Percentiles rank a stretch among this genome's conserved stretches.
Evolutionary conservation across 2,113 vertebrate genomes (phyloP).

Genomic region (Cervus canadensis): DNA sequence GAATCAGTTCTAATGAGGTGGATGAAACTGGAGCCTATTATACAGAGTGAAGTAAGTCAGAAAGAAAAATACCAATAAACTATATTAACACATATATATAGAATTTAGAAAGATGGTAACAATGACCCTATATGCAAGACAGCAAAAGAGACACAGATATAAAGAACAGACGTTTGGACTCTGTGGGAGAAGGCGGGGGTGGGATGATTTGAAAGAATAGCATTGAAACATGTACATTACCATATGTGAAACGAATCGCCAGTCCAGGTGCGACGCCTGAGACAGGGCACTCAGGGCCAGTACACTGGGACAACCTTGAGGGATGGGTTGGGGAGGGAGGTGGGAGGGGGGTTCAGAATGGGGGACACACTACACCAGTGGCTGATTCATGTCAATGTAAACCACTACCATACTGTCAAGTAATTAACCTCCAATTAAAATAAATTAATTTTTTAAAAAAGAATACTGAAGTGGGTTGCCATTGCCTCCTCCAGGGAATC

Average conservation of each 20-base stretch:
- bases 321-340: not conserved
- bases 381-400: not conserved
- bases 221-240: not conserved
- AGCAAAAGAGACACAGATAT: not conserved
- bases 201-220: not conserved
- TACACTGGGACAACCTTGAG: not conserved
- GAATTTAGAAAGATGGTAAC: not conserved
- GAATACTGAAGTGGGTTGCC: not conserved
- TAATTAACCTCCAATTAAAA: not conserved
- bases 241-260: not conserved
- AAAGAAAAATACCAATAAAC: not conserved
- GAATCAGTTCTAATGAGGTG: not conserved
- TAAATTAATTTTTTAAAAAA: not conserved
- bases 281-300: not conserved
- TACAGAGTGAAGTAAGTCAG: not conserved
- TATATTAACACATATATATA: not conserved
- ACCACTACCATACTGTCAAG: not conserved
- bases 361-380: not conserved
- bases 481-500: not conserved
- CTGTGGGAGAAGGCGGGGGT: not conserved
- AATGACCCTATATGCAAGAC: not conserved
- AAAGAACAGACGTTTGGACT: not conserved
- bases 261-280: not conserved
- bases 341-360: not conserved
- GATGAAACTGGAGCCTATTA: not conserved